Evolutionary conservation across 2,888 invertebrate genomes (phyloP), one percentile per base, ranked within the genome.

Genomic region (Linnaemya tessellans): DNA sequence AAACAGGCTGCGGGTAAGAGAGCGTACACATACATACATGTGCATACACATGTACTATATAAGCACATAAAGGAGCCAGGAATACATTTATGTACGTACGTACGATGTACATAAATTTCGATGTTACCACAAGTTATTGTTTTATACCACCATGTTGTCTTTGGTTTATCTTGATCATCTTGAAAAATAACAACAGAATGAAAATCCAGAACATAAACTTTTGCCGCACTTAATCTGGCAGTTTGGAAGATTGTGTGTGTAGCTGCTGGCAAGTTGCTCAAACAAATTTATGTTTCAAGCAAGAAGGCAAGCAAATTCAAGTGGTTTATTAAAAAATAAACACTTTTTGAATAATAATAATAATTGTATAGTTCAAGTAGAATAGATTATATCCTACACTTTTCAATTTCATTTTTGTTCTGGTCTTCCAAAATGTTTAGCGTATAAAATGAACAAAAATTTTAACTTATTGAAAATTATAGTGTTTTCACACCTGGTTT

Each of bases 121-220:
- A 67, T 73, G 80, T 67, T 67, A 65, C 46, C 65, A 73, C 38
- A 73, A 73, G 11, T 67, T 49, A 58, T 65, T 73, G 65, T 67
- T 73, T 67, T n/a, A 41, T 10, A 67, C 56, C 65, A 65, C 56
- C 65, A 65, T 67, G 46, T 73, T 25, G 73, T 49, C 65, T 49
- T 58, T 20, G 35, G 65, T 73, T 80, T 71, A 80, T 73, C 71
- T 49, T 58, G 65, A 73, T 73, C 18, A 79, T 75, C 25, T 20
- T 30, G 5, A 25, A 46, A 77, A 54, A 74, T 46, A 71, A 56
- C n/a, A 49, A 25, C 18, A 18, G 11, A 49, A 38, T 10, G 1
- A 60, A 70, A 54, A 65, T 46, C 65, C 60, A 49, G 49, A 49
- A n/a, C 20, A 65, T 30, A 70, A 64, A 67, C 62, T 56, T 46